Conservation (phyloP, 2,797 vertebrate genomes). For the Emys orbicularis region DNA sequence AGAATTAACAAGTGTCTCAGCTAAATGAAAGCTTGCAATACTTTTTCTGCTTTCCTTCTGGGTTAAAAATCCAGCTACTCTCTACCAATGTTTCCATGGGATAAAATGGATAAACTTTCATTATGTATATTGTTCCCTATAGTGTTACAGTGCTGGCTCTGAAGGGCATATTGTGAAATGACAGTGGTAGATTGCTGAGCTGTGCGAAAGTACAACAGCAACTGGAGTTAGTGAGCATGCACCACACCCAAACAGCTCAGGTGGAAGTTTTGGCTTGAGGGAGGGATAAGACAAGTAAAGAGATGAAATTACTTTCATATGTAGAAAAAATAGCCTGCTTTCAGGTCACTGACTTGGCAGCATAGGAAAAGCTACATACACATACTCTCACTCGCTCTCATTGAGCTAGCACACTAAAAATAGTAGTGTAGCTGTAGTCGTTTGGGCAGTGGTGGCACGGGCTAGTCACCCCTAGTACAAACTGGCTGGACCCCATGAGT, state of each 20-base stretch:
- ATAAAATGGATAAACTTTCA: background rate
- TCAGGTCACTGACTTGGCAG: background rate
- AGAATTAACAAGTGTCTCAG: background rate
- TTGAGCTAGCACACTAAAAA: background rate
- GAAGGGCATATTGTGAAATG: slow-evolving; percentile 36
- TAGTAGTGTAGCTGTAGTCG: background rate
- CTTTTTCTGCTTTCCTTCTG: background rate
- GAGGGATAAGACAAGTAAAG: slow-evolving; percentile 5
- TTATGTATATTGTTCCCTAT: background rate
- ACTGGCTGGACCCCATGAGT: no score
- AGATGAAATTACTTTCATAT: slow-evolving; percentile 36
- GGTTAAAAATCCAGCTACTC: background rate
- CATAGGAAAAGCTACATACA: background rate
- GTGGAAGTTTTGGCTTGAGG: slow-evolving; percentile 29
- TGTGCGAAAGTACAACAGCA: slow-evolving; percentile 43
- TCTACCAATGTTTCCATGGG: background rate
- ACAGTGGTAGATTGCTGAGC: slow-evolving; percentile 50
- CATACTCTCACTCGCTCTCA: background rate
- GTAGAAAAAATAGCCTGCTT: background rate
- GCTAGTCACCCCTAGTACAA: no score
- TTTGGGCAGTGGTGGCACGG: background rate
- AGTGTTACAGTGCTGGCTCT: background rate
- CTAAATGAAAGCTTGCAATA: background rate
- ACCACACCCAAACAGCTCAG: slow-evolving; percentile 55
- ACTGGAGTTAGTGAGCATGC: slow-evolving; percentile 45